A percentile compares a stretch with the other conserved stretches of the same genome.
These are phyloP conservation scores for Metopolophium dirhodum DNA, from an alignment of 1,140 invertebrate species.

Conservation along the genomic window DNA sequence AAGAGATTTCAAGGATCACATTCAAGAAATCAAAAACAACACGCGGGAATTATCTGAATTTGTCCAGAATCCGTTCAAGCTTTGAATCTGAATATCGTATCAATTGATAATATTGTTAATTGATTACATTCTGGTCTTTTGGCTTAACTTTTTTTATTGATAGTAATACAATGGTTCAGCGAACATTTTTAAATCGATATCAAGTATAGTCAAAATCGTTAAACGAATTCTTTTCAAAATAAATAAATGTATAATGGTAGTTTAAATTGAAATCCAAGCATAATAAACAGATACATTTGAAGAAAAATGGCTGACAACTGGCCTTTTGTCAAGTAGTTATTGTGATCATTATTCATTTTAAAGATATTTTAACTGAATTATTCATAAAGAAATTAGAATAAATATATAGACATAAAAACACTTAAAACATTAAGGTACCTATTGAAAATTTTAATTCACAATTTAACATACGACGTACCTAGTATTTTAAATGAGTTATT, in stretches of 20 bases:
- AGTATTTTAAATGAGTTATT: conserved; percentile 20
- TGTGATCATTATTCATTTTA: not conserved
- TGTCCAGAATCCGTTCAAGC: not conserved
- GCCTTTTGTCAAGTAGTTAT: not conserved
- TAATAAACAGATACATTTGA: not conserved
- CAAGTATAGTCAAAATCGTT: not conserved
- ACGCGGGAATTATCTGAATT: not conserved
- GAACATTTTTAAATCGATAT: not conserved
- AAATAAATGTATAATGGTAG: not conserved
- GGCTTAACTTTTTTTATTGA: not conserved
- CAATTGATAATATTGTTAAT: not conserved
- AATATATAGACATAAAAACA: not conserved
- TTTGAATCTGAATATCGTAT: not conserved
- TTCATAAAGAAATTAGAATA: conserved; percentile 20
- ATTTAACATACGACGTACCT: not conserved
- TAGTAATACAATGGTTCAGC: not conserved
- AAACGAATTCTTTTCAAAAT: not conserved
- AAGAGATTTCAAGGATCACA: not conserved
- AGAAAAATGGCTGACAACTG: not conserved
- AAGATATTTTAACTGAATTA: conserved; percentile 19
- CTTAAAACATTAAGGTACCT: not conserved
- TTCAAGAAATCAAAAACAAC: not conserved
- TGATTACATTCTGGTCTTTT: not conserved
- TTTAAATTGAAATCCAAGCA: not conserved
- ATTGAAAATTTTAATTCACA: not conserved